phyloP scores from a whole-genome alignment of 1,140 invertebrate genomes.

The Danaus plexippus region DNA sequence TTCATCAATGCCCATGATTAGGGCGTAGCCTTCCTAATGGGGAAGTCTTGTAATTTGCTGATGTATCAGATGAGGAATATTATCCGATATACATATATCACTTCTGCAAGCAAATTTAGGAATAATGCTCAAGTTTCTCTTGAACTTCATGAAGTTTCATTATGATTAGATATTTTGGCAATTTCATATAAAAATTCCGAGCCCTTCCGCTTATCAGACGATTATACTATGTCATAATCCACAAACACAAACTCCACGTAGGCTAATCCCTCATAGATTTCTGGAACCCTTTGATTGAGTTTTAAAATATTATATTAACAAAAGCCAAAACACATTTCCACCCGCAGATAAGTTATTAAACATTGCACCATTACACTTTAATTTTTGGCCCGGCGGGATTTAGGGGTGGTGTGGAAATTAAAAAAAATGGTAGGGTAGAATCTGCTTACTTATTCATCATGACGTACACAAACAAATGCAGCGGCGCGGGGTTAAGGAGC shows the following conservation, averaged over 20 bases:
- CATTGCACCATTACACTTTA: constrained; percentile 67
- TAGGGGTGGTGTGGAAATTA: constrained; percentile 44
- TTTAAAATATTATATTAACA: constrained; percentile 61
- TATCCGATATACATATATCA: no score
- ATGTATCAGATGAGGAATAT: constrained; percentile 4
- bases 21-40: constrained; percentile 29
- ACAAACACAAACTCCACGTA: not conserved
- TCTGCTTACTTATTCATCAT: constrained; percentile 30
- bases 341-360: constrained; percentile 68
- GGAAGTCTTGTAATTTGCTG: constrained; percentile 35
- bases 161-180: no score
- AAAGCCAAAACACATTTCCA: constrained; percentile 53
- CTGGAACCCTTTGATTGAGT: constrained; percentile 42
- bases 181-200: no score
- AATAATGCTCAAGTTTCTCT: no score
- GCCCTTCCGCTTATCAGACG: no score
- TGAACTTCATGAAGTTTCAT: no score
- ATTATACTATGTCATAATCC: no score
- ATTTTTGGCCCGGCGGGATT: constrained; percentile 60
- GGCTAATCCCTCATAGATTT: constrained; percentile 25
- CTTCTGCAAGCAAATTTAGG: no score
- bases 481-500: constrained; percentile 19
- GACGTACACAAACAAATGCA: constrained; percentile 15
- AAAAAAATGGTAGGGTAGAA: constrained; percentile 36
- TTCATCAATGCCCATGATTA: constrained; percentile 56